Evolutionary conservation across 2,888 invertebrate species (phyloP).

Genomic region (Tetanocera ferruginea): DNA sequence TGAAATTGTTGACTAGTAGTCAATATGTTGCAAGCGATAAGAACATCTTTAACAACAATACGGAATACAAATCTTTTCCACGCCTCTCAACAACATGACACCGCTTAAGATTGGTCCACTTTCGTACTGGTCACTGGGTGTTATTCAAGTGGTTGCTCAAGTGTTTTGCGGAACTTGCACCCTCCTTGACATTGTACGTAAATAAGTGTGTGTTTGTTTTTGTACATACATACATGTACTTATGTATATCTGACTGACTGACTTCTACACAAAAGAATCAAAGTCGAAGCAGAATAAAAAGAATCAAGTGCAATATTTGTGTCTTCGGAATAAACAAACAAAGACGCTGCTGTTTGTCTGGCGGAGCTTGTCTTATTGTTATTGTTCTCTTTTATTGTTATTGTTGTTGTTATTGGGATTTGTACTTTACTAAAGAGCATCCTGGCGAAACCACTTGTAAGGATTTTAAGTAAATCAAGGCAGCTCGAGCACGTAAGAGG

Average conservation of each 20-base stretch:
- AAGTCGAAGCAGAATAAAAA: slow-evolving; percentile 9
- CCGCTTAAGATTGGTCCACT: background rate
- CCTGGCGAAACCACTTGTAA: slow-evolving; percentile 10
- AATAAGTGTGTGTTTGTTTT: slow-evolving; percentile 1
- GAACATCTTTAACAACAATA: no score
- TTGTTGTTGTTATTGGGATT: slow-evolving; percentile 20
- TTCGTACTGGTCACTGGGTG: slow-evolving; percentile 32
- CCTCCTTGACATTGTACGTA: slow-evolving; percentile 5
- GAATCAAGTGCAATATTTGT: background rate
- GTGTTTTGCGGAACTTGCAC: slow-evolving; percentile 42
- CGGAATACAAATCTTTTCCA: background rate
- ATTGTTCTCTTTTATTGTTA: slow-evolving; percentile 21
- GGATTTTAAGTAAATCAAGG: slow-evolving; percentile 38
- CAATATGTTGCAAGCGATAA: background rate
- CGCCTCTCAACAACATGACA: background rate
- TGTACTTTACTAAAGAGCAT: slow-evolving; percentile 16
- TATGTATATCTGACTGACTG: background rate
- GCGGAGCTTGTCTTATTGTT: slow-evolving; percentile 28
- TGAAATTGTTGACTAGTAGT: background rate
- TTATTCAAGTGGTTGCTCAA: slow-evolving; percentile 42
- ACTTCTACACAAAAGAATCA: background rate
- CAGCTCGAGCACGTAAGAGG: background rate
- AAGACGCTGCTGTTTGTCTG: slow-evolving; percentile 18
- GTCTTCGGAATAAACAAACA: background rate
- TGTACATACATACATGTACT: background rate